Base-by-base conservation (phyloP, 1,140 invertebrate species). In the Hylaeus anthracinus region DNA sequence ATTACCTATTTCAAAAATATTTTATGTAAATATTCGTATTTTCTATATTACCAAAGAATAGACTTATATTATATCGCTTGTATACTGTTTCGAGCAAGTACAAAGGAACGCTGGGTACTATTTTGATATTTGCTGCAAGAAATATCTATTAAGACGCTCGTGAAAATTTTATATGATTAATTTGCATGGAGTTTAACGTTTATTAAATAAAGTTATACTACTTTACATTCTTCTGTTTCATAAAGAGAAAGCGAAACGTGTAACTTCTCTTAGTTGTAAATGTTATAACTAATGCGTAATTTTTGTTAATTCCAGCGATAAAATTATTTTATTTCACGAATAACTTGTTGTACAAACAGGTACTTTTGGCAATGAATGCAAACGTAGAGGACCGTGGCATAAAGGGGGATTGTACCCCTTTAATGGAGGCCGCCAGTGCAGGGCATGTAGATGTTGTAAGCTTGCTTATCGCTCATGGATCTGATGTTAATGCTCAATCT, bases 371-470 rank as follows among this genome's bases (percentile, higher is more conserved):
- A 53, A 99, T 99, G 98, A 97, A 97, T 93, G 98, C 98, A 53
- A 99, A 99, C 94, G 98, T 99, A 63, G 98, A 99, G 94, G 98
- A 99, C 92, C 95, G 98, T 63, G 98, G 98, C 51, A 97, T 98
- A 88, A 98, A 98, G 94, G 97, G 97, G 81, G 98, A 99, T 93
- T 99, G 98, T 91, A 99, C 98, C 77, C 98, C 98, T 43, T 94
- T 99, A 82, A 99, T 99, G 98, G 98, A 99, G 93, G 98, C 98
- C 77, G 97, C 98, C 55, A 98, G 96, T 91, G 97, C 98, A 74
- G 98, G 98, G 9, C 98, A 98, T 95, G 95, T 97, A 82, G 98
- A 99, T 92, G 99, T 99, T 90, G 98, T 99, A 48, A 95, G 96
- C 88, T 95, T 99, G 72, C 95, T 99, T 75, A 95, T 99, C 75